Percentiles rank a stretch among this genome's conserved stretches.
phyloP scores from a whole-genome alignment of 2,888 invertebrate species.

The Drosophila picticornis region DNA sequence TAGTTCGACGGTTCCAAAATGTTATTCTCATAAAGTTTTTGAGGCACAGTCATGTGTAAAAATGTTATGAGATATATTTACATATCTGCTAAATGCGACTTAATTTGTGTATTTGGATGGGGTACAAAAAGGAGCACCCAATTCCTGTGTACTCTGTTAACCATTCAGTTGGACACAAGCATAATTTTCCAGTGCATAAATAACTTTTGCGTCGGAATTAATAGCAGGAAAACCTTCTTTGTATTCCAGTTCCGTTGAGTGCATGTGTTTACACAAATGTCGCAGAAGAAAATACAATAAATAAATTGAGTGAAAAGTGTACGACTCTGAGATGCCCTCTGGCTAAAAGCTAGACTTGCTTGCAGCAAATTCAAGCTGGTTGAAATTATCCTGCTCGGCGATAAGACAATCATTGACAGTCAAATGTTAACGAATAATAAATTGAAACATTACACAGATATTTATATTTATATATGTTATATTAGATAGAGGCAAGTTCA shows the following conservation, averaged over 20 bases:
- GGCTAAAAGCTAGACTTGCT: background rate
- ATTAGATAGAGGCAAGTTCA: background rate
- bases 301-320: background rate
- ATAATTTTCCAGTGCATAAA: constrained; percentile 17
- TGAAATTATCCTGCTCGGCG: background rate
- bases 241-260: constrained; percentile 16
- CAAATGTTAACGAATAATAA: background rate
- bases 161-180: constrained; percentile 31
- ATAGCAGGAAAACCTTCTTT: constrained; percentile 36
- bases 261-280: constrained; percentile 13
- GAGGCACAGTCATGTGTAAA: background rate
- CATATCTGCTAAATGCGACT: background rate
- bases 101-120: background rate
- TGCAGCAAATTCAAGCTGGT: background rate
- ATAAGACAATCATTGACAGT: background rate
- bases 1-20: background rate
- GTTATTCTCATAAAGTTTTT: background rate
- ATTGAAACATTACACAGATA: background rate
- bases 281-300: constrained; percentile 18
- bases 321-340: constrained; percentile 6
- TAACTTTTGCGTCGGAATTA: constrained; percentile 51
- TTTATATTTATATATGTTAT: background rate
- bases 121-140: background rate
- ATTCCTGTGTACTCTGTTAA: constrained; percentile 16
- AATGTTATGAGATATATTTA: background rate